These are phyloP conservation scores for Brachionus manjavacas DNA, from an alignment of 1,140 invertebrate species.

Conservation along the genomic window DNA sequence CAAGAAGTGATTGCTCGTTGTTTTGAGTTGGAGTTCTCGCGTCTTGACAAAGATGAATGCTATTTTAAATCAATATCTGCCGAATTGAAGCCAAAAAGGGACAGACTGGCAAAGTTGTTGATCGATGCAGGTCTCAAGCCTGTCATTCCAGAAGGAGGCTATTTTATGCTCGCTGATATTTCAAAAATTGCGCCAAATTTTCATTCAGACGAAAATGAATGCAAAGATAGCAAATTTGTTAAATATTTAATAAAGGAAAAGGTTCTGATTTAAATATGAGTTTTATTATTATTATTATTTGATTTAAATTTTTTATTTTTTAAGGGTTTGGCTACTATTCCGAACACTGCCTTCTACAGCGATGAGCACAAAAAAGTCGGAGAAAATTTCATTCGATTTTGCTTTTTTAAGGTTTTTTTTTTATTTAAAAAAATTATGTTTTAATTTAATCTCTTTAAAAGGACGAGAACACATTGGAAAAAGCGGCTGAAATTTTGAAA, in stretches of 20 bases:
- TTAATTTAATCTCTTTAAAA: neutral
- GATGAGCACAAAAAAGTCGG: constrained; percentile 73
- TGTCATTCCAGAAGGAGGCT: constrained; percentile 88
- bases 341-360: constrained; percentile 86
- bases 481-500: constrained; percentile 44
- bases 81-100: constrained; percentile 76
- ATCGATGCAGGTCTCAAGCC: constrained; percentile 77
- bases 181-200: constrained; percentile 49
- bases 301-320: constrained; percentile 89
- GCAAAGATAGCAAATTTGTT: constrained; percentile 40
- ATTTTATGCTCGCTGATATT: constrained; percentile 93
- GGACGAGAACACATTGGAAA: constrained; percentile 45
- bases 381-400: constrained; percentile 79
- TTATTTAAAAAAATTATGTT: neutral
- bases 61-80: constrained; percentile 73
- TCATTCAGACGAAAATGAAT: neutral
- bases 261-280: constrained; percentile 33
- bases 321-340: constrained; percentile 83
- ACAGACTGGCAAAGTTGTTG: constrained; percentile 72
- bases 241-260: constrained; percentile 47
- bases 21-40: constrained; percentile 76
- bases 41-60: constrained; percentile 68
- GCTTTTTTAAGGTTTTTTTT: constrained; percentile 74
- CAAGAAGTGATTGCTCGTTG: constrained; percentile 83
- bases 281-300: constrained; percentile 69